Evolutionary conservation across 1,140 invertebrate genomes (phyloP), one percentile per base, ranked within the genome.

Genomic region (Oncopodura yosiiana): DNA sequence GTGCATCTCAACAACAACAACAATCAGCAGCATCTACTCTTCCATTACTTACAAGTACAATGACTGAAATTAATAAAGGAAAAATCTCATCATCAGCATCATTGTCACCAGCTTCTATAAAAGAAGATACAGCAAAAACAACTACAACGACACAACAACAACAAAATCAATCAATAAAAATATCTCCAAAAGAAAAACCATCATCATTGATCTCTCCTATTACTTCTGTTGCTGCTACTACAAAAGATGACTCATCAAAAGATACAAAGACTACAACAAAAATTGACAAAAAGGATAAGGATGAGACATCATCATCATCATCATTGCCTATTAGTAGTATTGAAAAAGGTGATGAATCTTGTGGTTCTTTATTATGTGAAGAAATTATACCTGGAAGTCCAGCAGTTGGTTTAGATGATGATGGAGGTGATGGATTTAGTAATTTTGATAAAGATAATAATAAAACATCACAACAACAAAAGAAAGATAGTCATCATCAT

Each of bases 331-430:
- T 11, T 38, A 38, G 4, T 5, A 38, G n/a, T 38, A 50, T 63
- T 64, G 52, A 69, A 61, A 18, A 64, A 65, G 53, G 64, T 65
- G 57, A 63, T 60, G 52, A 60, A 52, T 63, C 56, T 18, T 56
- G 44, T 81, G 77, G 61, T 30, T 76, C 84, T 38, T 67, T 91
- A n/a, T 68, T 87, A 1, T 91, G 87, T 69, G 84, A 89, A 66
- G 87, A 91, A 70, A 88, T 85, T 24, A 88, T 92, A 66, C 86
- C 86, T 1, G 83, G 86, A 19, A 87, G 84, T 64, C 85, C 86
- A n/a, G 81, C 84, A 37, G 82, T 83, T 1, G 75, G 71, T 0
- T 63, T 67, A 2, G 73, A 74, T 19, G 72, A 50, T n/a, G 49
- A 73, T 19, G 71, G 37, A 14, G 48, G 52, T 24, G 44, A 44